These are phyloP conservation scores for Reinhardtius hippoglossoides DNA, from an alignment of 2,113 vertebrate species.

Conservation along the genomic window DNA sequence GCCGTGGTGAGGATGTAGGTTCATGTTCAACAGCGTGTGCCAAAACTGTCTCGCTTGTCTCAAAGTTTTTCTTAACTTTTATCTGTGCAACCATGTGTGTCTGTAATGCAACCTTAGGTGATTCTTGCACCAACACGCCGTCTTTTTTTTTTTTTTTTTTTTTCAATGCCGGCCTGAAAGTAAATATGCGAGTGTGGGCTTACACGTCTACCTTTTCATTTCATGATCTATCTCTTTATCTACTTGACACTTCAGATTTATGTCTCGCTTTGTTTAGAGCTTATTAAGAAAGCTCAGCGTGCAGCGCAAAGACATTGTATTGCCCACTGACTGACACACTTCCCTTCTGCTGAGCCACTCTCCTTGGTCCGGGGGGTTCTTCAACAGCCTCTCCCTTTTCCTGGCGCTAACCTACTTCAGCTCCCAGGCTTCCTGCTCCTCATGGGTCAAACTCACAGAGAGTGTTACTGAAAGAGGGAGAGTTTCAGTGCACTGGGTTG, in stretches of 20 bases:
- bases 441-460: slow-evolving; percentile 31
- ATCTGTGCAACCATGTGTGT: slow-evolving; percentile 57
- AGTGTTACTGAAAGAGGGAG: slow-evolving; percentile 1
- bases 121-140: slow-evolving; percentile 61
- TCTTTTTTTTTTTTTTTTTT: slow-evolving; percentile 2
- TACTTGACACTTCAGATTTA: slow-evolving; percentile 23
- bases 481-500: background rate
- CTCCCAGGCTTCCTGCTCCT: slow-evolving; percentile 66
- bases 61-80: slow-evolving; percentile 2
- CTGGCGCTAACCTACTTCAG: slow-evolving; percentile 63
- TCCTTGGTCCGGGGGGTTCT: slow-evolving; percentile 43
- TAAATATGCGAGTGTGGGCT: slow-evolving; percentile 34
- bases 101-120: slow-evolving; percentile 58
- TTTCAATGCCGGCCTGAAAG: slow-evolving; percentile 1
- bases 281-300: slow-evolving; percentile 4
- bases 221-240: slow-evolving; percentile 9
- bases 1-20: slow-evolving; percentile 53
- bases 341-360: slow-evolving; percentile 32
- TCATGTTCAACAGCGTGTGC: slow-evolving; percentile 61
- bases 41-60: slow-evolving; percentile 55
- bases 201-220: slow-evolving; percentile 25
- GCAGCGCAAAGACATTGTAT: slow-evolving; percentile 5
- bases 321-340: slow-evolving; percentile 45
- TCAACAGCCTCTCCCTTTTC: slow-evolving; percentile 72
- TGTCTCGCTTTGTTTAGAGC: slow-evolving; percentile 26